Evolutionary conservation across 2,797 vertebrate genomes (phyloP).

Genomic region (Sebastiscus tertius): DNA sequence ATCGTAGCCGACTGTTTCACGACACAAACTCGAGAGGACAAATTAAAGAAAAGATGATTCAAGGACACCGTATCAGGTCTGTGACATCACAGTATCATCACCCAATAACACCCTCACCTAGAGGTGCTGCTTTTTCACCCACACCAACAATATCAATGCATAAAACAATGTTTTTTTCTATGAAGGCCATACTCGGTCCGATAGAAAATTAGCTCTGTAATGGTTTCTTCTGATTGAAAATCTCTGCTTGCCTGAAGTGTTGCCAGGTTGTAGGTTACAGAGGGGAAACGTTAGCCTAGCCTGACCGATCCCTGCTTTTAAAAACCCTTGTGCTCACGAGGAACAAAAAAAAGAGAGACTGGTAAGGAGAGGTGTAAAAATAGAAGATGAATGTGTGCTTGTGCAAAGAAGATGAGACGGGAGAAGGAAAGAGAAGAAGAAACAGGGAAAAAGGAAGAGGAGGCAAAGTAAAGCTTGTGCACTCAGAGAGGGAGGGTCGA

Average conservation of each 20-base stretch:
- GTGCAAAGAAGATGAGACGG: not conserved
- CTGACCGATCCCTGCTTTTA: slow-evolving; percentile 37
- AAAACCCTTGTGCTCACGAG: slow-evolving; percentile 39
- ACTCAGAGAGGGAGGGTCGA: not conserved
- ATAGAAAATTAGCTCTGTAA: slow-evolving; percentile 76
- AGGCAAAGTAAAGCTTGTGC: slow-evolving; percentile 3
- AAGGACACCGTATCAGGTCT: slow-evolving; percentile 54
- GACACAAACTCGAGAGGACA: slow-evolving; percentile 48
- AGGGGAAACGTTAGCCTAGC: slow-evolving; percentile 1
- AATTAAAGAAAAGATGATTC: slow-evolving; percentile 38
- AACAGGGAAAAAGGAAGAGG: not conserved
- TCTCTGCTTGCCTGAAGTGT: slow-evolving; percentile 48
- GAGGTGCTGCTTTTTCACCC: slow-evolving; percentile 27
- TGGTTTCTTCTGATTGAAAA: slow-evolving; percentile 69
- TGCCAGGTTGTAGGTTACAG: slow-evolving; percentile 33
- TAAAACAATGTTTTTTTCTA: slow-evolving; percentile 55
- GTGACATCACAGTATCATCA: slow-evolving; percentile 77
- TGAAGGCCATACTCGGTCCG: slow-evolving; percentile 75
- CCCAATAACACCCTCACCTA: slow-evolving; percentile 28
- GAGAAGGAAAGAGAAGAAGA: not conserved
- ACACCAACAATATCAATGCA: slow-evolving; percentile 50
- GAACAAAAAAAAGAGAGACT: not conserved
- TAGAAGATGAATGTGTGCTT: slow-evolving; percentile 24
- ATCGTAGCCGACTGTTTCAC: slow-evolving; percentile 67
- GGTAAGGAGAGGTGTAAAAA: slow-evolving; percentile 17